Conservation (phyloP, 2,797 vertebrate genomes). For the Micrastur ruficollis region DNA sequence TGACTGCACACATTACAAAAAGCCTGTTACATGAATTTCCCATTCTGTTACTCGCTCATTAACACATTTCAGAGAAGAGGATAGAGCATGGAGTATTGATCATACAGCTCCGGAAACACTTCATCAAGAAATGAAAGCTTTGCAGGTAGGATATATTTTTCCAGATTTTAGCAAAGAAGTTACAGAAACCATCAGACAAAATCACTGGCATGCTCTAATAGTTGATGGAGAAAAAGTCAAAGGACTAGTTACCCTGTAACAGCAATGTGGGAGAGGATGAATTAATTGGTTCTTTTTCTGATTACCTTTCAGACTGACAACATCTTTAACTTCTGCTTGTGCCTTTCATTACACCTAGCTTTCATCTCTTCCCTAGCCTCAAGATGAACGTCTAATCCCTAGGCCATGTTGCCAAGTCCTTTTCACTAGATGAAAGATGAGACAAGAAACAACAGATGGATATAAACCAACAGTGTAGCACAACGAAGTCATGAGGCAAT, state of each 20-base stretch:
- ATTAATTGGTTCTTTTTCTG: background rate
- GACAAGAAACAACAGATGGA: conserved; percentile 35
- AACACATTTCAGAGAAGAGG: background rate
- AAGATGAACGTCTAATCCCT: background rate
- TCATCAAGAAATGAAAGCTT: background rate
- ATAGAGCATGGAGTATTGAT: background rate
- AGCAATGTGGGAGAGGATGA: background rate
- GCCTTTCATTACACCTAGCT: background rate
- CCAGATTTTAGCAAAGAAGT: background rate
- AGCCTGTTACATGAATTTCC: background rate
- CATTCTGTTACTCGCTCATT: background rate
- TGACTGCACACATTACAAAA: background rate
- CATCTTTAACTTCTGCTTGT: background rate
- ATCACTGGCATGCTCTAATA: fast-evolving
- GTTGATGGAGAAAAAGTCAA: background rate
- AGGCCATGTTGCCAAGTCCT: background rate
- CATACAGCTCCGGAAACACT: background rate
- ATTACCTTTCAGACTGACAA: background rate
- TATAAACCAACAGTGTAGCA: background rate
- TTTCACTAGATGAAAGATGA: conserved; percentile 1
- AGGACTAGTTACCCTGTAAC: background rate
- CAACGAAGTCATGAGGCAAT: conserved; percentile 28
- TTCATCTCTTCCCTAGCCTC: background rate
- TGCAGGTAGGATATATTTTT: background rate
- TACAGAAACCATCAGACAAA: background rate